Evolutionary conservation across 2,888 invertebrate genomes (phyloP).

Genomic region (Blastobasis lacticolella): DNA sequence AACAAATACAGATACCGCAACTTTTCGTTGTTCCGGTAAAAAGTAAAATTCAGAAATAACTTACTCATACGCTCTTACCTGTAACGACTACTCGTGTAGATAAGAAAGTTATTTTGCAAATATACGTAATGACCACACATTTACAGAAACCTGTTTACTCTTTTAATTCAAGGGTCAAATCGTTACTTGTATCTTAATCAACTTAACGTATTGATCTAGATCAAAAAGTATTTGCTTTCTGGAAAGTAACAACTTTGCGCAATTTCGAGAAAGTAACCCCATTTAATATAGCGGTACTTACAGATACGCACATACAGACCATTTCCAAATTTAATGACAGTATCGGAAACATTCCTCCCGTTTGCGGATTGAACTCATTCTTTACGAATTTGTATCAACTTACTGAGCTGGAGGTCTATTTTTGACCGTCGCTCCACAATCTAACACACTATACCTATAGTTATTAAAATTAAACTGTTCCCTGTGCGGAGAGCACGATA

Average conservation of each 20-base stretch:
- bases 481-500: constrained; percentile 29
- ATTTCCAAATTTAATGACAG: constrained; percentile 30
- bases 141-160: too few species aligned
- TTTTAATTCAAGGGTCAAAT: too few species aligned
- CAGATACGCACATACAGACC: constrained; percentile 26
- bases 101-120: too few species aligned
- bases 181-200: too few species aligned
- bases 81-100: too few species aligned
- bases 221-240: too few species aligned
- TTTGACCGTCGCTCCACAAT: not conserved
- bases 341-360: constrained; percentile 24
- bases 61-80: too few species aligned
- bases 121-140: too few species aligned
- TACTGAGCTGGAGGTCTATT: not conserved
- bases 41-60: constrained; percentile 28
- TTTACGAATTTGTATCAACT: constrained; percentile 1
- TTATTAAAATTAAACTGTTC: constrained; percentile 5
- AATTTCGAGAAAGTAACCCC: constrained; percentile 38
- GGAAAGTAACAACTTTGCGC: too few species aligned
- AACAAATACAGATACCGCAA: constrained; percentile 26
- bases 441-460: too few species aligned
- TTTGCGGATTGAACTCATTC: constrained; percentile 29
- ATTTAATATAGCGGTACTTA: constrained; percentile 38
- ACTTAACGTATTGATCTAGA: too few species aligned
- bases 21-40: constrained; percentile 29